Evolutionary conservation across 2,888 invertebrate species (phyloP).

Genomic region (Oithona nana): DNA sequence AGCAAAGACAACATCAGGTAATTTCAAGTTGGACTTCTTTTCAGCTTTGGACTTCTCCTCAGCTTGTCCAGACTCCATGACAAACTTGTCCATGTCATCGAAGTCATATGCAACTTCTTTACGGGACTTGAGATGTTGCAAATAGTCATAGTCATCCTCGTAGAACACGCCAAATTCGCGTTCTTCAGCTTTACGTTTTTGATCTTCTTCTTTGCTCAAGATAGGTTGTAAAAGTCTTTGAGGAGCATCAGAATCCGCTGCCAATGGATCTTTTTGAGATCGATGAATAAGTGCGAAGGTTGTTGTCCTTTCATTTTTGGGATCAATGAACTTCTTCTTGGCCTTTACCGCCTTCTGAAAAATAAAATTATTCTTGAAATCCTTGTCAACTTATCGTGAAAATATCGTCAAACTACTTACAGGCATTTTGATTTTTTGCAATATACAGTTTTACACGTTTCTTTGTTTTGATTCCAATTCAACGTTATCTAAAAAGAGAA

Average conservation of each 20-base stretch:
- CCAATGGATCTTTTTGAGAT: slow-evolving; percentile 78
- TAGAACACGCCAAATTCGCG: slow-evolving; percentile 74
- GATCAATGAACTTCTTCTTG: slow-evolving; percentile 68
- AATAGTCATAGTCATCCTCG: slow-evolving; percentile 86
- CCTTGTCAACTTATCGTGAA: too few species aligned
- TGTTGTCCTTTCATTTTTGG: slow-evolving; percentile 51
- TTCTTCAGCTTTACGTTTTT: slow-evolving; percentile 47
- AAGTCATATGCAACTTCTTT: slow-evolving; percentile 23
- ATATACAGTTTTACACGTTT: too few species aligned
- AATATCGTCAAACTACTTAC: too few species aligned
- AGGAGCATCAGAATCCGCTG: slow-evolving; percentile 70
- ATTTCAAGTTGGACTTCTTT: slow-evolving; percentile 27
- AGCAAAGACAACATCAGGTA: slow-evolving; percentile 75
- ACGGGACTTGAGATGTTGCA: slow-evolving; percentile 61
- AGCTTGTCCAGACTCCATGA: background rate
- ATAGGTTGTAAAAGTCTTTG: slow-evolving; percentile 60
- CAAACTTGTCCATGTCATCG: slow-evolving; percentile 17
- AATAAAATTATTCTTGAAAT: too few species aligned
- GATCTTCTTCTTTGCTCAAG: slow-evolving; percentile 22
- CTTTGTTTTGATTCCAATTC: too few species aligned
- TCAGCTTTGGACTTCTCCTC: background rate
- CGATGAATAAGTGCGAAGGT: slow-evolving; percentile 82
- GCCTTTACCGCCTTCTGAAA: slow-evolving; percentile 28
- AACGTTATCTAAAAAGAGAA: too few species aligned
- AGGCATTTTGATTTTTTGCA: too few species aligned